Base-by-base conservation (phyloP, 2,113 vertebrate species). In the Syngnathus typhle region DNA sequence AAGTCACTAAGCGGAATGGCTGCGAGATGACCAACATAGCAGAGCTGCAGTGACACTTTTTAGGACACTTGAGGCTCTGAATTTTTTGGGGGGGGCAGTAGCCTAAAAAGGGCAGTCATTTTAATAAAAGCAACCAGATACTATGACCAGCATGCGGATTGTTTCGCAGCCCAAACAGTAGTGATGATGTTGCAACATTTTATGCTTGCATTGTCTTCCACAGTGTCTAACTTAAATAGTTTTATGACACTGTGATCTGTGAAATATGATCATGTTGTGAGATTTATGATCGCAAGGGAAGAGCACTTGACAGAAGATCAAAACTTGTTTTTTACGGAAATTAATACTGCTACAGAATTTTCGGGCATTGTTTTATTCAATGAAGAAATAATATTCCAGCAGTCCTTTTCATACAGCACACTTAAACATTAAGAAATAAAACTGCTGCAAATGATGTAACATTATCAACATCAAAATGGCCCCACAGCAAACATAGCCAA, bases 1-100 rank as follows among this genome's bases (percentile, higher is more conserved):
- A 82, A 83, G 81, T 71, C 79, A 79, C 76, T 5, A 59, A 80
- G 75, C 62, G 39, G 78, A 78, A 78, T 70, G 78, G 75, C 68
- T 76, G 75, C 18, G 38, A 78, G 64, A 76, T 44, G 70, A 56
- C 68, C 56, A 54, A 60, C 59, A 21, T 69, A 58, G 4, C 1
- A 69, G 60, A 56, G 70, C 66, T 64, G 60, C 77, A n/a, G 41
- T 55, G 65, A 59, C 68, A 49, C 11, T 5, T 64, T 74, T 23
- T 27, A 32, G 36, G 49, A 70, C 51, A 52, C 47, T 41, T 16
- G 2, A 44, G 54, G 46, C 49, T 21, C 49, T 52, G 49, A 19
- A 5, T 63, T 23, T 46, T 41, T 36, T 41, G 39, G 39, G 27
- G 27, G 27, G 68, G 13, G 9, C 13, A 11, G 13, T 62, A 44